Base-by-base conservation (phyloP, 2,888 invertebrate species). In the Sepiola atlantica region DNA sequence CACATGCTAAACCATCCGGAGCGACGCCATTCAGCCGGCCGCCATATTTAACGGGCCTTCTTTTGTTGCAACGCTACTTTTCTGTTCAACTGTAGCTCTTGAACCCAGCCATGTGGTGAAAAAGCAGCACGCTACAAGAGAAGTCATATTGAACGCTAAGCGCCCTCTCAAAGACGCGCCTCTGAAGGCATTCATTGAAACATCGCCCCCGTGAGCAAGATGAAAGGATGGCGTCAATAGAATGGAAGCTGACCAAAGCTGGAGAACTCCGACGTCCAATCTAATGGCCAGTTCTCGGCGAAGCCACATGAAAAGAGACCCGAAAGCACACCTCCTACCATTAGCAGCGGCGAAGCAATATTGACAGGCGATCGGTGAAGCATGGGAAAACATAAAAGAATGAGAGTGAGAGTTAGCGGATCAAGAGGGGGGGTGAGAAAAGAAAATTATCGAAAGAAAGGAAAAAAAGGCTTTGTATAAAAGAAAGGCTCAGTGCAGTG, bases 121-220 rank as follows among this genome's bases (percentile, higher is more conserved):
- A 77, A 77, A 77, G 45, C 77, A 77, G 77, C 77, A 77, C 77
- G 77, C n/a, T 77, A 77, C 77, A 77, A 77, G 77, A 77, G 77
- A 77, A 77, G 77, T 77, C 77, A 77, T 77, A 77, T 77, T 77
- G 77, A 77, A 77, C 77, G 77, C n/a, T 77, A 77, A 77, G 77
- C 77, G 77, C 77, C 45, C 45, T 77, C 77, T 77, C 77, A 77
- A 77, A 77, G 77, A 77, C 77, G 77, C 77, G n/a, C n/a, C 77
- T 77, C 77, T n/a, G n/a, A 77, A 77, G 77, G 77, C 32, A 77
- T 77, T 77, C 77, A 77, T 77, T 77, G 77, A 77, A 77, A 77
- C 77, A 77, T 77, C 77, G 77, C 77, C 32, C 45, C 77, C 32
- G 77, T 77, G 77, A 77, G n/a, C 77, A 77, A 77, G 77, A 77